Evolutionary conservation across 2,113 vertebrate genomes (phyloP).

Genomic region (Tursiops truncatus): DNA sequence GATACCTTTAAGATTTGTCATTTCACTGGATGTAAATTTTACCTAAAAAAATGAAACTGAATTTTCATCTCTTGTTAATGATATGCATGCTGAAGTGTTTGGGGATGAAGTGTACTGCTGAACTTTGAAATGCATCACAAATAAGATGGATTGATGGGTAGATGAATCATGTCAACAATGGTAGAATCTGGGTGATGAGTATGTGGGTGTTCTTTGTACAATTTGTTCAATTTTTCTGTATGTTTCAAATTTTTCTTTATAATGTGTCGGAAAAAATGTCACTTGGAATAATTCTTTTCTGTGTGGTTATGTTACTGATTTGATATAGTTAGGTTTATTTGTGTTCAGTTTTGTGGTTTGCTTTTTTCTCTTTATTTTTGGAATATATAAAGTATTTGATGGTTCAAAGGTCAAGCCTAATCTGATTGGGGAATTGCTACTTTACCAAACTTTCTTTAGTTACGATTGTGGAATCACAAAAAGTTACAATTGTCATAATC

Average conservation of each 20-base stretch:
- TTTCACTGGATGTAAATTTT: constrained; percentile 20
- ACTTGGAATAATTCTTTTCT: constrained; percentile 17
- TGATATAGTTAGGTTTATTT: constrained; percentile 1
- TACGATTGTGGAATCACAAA: neutral
- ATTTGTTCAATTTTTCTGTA: neutral
- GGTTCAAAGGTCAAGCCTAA: constrained; percentile 23
- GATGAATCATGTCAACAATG: neutral
- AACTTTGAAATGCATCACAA: constrained; percentile 10
- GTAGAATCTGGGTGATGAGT: neutral
- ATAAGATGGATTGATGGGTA: neutral
- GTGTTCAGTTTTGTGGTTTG: neutral
- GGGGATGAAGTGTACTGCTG: neutral
- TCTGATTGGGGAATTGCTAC: constrained; percentile 8
- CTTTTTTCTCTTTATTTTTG: neutral
- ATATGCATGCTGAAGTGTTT: neutral
- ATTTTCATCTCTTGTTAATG: constrained; percentile 30
- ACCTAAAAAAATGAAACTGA: neutral
- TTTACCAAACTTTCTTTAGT: neutral
- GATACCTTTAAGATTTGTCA: neutral
- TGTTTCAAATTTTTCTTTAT: constrained; percentile 33
- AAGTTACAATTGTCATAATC: neutral
- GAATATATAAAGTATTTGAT: neutral
- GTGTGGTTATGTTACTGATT: neutral
- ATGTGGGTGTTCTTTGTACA: neutral
- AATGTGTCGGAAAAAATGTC: neutral